A percentile compares a stretch with the other conserved stretches of the same genome.
These are phyloP conservation scores for Notodonta ziczac DNA, from an alignment of 2,888 invertebrate species.

Conservation along the genomic window DNA sequence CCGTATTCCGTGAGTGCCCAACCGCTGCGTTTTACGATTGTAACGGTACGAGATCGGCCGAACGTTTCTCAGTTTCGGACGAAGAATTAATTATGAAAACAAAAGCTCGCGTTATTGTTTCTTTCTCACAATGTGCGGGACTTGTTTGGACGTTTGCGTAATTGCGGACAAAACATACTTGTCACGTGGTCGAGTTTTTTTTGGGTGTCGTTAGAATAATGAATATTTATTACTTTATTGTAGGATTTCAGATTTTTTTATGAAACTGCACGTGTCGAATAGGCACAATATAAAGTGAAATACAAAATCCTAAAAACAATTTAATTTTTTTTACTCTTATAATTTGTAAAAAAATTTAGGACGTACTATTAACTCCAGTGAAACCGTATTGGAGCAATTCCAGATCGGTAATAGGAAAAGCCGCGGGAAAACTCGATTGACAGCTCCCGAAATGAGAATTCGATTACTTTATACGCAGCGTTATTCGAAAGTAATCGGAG, in stretches of 20 bases:
- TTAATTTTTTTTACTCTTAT: too few species aligned
- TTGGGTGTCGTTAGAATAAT: constrained; percentile 16
- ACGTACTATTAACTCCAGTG: constrained; percentile 25
- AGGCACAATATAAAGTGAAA: too few species aligned
- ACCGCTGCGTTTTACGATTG: constrained; percentile 71
- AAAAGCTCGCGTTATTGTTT: constrained; percentile 75
- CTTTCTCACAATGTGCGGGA: constrained; percentile 59
- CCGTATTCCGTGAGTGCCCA: constrained; percentile 46
- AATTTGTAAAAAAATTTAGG: constrained; percentile 13
- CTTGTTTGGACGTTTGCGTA: constrained; percentile 82
- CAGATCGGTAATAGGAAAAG: constrained; percentile 53
- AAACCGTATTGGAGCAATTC: constrained; percentile 47
- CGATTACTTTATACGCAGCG: constrained; percentile 29
- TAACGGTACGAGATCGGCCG: constrained; percentile 74
- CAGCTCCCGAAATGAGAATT: constrained; percentile 38
- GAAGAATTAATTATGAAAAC: constrained; percentile 80
- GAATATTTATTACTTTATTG: constrained; percentile 20
- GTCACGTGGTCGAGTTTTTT: constrained; percentile 48
- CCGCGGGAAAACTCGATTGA: constrained; percentile 37
- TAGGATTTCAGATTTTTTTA: constrained; percentile 5
- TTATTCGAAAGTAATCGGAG: constrained; percentile 12
- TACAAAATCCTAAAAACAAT: too few species aligned
- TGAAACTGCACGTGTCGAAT: neutral
- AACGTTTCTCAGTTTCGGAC: constrained; percentile 65
- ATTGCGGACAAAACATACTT: constrained; percentile 65